These are phyloP conservation scores for Elymnias hypermnestra DNA, from an alignment of 1,140 invertebrate species.

Conservation along the genomic window DNA sequence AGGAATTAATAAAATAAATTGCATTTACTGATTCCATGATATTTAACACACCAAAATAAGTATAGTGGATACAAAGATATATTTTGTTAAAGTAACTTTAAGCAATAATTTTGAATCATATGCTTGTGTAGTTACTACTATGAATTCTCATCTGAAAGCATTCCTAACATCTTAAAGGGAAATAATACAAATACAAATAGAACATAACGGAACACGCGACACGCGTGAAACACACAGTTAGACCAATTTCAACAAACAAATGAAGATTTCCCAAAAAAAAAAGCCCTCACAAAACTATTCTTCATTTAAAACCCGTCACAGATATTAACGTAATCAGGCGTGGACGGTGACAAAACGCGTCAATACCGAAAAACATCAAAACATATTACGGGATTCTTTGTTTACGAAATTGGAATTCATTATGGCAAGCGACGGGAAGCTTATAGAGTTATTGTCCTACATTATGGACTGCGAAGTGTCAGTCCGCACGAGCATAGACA, in stretches of 20 bases:
- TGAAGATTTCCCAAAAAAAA: constrained; percentile 25
- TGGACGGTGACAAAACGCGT: constrained; percentile 37
- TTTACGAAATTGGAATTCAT: constrained; percentile 56
- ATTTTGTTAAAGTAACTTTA: too few relatives aligned
- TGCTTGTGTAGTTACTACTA: too few relatives aligned
- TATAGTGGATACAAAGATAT: too few relatives aligned
- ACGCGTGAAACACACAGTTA: constrained; percentile 22
- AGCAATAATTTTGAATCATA: too few relatives aligned
- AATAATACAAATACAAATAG: constrained; percentile 1
- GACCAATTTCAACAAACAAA: constrained; percentile 20
- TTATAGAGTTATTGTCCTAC: constrained; percentile 37
- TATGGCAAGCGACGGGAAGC: constrained; percentile 54
- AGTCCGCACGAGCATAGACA: constrained; percentile 24
- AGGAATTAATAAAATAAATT: too few relatives aligned
- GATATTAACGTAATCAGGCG: constrained; percentile 43
- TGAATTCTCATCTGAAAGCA: too few relatives aligned
- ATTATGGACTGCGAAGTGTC: constrained; percentile 42
- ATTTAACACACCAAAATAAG: too few relatives aligned
- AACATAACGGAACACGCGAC: constrained; percentile 34
- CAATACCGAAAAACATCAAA: constrained; percentile 63
- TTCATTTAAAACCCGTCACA: constrained; percentile 41
- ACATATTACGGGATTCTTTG: constrained; percentile 63
- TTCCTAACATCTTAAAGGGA: too few relatives aligned
- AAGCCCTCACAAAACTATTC: constrained; percentile 33
- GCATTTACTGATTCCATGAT: too few relatives aligned